These are phyloP conservation scores for Anhinga rufa DNA, from an alignment of 2,113 vertebrate species.

Conservation along the genomic window DNA sequence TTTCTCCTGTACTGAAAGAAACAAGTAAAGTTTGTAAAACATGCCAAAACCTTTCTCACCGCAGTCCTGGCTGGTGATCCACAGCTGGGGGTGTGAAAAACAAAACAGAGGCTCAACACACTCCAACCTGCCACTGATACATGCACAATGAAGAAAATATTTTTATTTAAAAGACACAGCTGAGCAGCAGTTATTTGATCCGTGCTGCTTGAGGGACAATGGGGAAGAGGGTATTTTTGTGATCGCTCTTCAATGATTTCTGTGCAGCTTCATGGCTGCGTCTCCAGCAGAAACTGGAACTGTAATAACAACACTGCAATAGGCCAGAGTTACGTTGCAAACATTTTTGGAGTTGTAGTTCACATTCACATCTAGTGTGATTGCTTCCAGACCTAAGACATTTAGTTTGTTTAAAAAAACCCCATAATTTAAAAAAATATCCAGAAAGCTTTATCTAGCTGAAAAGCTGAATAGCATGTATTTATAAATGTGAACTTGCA, in stretches of 20 bases:
- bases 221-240: conserved; percentile 61
- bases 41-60: conserved; percentile 39
- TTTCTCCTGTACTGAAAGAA: conserved; percentile 33
- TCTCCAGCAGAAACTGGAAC: conserved; percentile 53
- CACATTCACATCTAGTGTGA: conserved; percentile 35
- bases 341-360: conserved; percentile 39
- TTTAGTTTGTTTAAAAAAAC: background rate
- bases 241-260: conserved; percentile 25
- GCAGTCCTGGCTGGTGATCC: conserved; percentile 23
- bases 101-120: conserved; percentile 36
- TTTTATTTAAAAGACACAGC: conserved; percentile 67
- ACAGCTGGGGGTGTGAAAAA: conserved; percentile 44
- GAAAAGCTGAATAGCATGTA: background rate
- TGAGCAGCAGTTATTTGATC: conserved; percentile 65
- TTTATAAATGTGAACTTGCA: background rate
- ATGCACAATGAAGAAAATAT: conserved; percentile 44
- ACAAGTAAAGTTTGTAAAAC: conserved; percentile 50
- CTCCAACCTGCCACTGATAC: conserved; percentile 33
- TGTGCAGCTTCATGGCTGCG: background rate
- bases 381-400: conserved; percentile 63
- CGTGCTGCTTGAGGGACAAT: conserved; percentile 56
- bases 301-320: conserved; percentile 38
- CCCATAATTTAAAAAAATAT: background rate
- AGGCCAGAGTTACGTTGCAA: conserved; percentile 16
- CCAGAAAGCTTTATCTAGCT: conserved; percentile 11